A percentile compares a stretch with the other conserved stretches of the same genome.
phyloP scores from a whole-genome alignment of 2,888 invertebrate genomes.

The Drosophila phalerata region DNA sequence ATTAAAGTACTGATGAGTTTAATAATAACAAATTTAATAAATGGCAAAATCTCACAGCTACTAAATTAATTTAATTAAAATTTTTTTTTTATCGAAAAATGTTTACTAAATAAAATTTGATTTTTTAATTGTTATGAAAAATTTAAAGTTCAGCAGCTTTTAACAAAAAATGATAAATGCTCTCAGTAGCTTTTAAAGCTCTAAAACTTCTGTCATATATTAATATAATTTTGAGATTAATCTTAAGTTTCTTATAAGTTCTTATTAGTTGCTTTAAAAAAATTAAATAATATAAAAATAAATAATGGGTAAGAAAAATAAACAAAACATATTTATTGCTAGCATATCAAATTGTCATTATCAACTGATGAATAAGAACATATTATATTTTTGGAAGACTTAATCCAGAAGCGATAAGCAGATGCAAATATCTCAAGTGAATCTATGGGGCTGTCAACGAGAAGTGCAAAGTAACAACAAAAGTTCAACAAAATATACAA shows the following conservation, averaged over 20 bases:
- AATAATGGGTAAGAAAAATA: conserved; percentile 3
- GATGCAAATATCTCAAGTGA: conserved; percentile 40
- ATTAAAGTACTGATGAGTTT: not conserved
- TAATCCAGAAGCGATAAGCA: conserved; percentile 23
- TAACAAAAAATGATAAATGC: too few relatives aligned
- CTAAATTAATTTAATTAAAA: too few relatives aligned
- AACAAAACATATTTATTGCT: conserved; percentile 42
- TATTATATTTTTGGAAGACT: conserved; percentile 61
- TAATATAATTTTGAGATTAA: not conserved
- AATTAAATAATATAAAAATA: not conserved
- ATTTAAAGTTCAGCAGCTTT: too few relatives aligned
- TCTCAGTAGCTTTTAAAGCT: not conserved
- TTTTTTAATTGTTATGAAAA: too few relatives aligned
- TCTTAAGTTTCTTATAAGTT: not conserved
- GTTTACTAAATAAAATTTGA: too few relatives aligned
- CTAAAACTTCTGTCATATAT: conserved; percentile 6
- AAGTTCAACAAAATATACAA: conserved; percentile 9
- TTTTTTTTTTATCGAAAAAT: too few relatives aligned
- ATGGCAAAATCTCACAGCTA: too few relatives aligned
- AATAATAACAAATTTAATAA: too few relatives aligned
- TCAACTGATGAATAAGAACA: conserved; percentile 19
- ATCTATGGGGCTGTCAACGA: conserved; percentile 59
- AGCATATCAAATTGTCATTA: conserved; percentile 53
- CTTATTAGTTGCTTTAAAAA: not conserved
- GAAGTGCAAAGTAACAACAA: conserved; percentile 43